Evolutionary conservation across 2,888 invertebrate species (phyloP).

Genomic region (Petrolisthes cinctipes): DNA sequence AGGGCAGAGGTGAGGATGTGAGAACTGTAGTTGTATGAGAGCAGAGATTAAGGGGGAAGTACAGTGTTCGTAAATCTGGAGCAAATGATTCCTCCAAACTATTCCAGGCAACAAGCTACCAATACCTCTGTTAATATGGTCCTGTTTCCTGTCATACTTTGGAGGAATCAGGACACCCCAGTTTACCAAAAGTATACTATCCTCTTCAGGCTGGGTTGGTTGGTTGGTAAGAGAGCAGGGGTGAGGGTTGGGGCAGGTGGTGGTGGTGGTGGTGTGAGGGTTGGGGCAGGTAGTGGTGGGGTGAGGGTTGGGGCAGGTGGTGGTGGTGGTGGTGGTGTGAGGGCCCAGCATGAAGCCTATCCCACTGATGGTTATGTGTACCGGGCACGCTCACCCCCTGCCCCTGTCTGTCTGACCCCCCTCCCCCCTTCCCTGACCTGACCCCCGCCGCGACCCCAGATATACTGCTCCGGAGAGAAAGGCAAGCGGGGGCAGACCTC

Average conservation of each 20-base stretch:
- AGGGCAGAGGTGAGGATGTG: background rate
- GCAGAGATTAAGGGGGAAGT: background rate
- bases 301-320: background rate
- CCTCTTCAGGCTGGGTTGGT: conserved; percentile 2
- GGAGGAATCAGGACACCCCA: no score
- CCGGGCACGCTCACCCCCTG: conserved; percentile 40
- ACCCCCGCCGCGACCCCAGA: conserved; percentile 28
- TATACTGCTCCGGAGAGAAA: conserved; percentile 18
- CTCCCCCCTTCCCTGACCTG: conserved; percentile 1
- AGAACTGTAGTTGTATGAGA: background rate
- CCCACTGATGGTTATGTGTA: conserved; percentile 44
- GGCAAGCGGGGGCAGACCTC: background rate
- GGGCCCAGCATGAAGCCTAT: conserved; percentile 43
- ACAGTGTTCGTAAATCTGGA: background rate
- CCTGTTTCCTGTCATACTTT: no score
- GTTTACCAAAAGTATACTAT: no score
- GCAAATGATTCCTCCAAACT: no score
- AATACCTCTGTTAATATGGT: no score
- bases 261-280: no score
- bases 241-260: no score
- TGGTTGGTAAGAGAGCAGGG: background rate
- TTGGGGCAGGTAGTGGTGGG: no score
- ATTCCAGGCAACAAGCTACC: no score
- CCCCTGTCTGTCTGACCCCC: no score
- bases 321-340: conserved; percentile 7